These are phyloP conservation scores for Microcebus ravelobensis DNA, from an alignment of 2,113 vertebrate genomes.

Conservation along the genomic window DNA sequence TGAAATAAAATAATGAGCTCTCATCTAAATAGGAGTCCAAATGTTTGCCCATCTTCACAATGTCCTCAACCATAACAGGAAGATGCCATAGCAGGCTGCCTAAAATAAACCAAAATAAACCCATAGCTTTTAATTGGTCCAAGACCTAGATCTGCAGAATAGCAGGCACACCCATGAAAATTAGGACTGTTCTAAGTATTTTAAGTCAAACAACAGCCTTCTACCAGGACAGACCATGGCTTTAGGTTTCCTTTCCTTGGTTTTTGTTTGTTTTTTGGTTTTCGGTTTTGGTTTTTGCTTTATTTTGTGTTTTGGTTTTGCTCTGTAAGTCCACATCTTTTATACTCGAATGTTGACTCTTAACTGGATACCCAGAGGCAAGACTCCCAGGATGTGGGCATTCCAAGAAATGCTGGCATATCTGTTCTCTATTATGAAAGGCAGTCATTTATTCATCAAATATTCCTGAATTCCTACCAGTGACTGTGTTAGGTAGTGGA, in stretches of 20 bases:
- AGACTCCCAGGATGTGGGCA: background rate
- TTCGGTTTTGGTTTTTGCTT: background rate
- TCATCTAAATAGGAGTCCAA: background rate
- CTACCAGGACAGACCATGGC: background rate
- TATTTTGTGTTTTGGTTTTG: background rate
- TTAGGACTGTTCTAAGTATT: constrained; percentile 21
- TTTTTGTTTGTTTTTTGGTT: background rate
- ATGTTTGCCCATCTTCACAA: background rate
- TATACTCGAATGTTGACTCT: background rate
- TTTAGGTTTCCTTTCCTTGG: background rate
- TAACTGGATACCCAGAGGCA: background rate
- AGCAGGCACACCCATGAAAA: constrained; percentile 36
- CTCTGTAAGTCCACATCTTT: constrained; percentile 9
- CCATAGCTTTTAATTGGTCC: background rate
- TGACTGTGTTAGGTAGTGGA: background rate
- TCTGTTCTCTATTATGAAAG: background rate
- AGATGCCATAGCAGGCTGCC: background rate
- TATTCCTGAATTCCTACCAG: background rate
- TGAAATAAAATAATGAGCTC: constrained; percentile 12
- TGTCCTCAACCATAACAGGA: constrained; percentile 10
- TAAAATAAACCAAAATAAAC: constrained; percentile 57
- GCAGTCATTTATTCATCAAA: background rate
- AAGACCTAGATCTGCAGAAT: background rate
- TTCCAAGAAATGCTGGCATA: background rate
- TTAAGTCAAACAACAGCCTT: background rate